Base-by-base conservation (phyloP, 2,888 invertebrate species). In the Liposcelis brunnea region DNA sequence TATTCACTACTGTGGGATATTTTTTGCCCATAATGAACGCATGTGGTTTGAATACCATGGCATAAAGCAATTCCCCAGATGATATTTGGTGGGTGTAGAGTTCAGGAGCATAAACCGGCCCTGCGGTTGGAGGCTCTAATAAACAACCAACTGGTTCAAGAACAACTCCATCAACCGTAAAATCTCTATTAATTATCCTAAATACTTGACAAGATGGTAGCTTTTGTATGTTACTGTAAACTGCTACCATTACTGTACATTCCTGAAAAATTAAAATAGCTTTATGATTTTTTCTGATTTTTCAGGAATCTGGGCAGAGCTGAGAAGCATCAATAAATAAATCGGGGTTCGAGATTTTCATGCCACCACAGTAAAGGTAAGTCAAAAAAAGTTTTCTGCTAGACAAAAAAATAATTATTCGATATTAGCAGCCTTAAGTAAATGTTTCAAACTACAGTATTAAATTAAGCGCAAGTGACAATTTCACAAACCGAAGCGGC, bases 1-100 rank as follows among this genome's bases (percentile, higher is more conserved):
- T 89, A 64, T 93, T 91, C 43, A 97, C 72, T 49, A 98, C 81
- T 12, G 93, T 91, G 1, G 98, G 95, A 67, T 91, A 90, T 49
- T 80, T 76, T 11, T 65, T 62, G 6, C 73, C 74, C 1, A 68
- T 66, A 49, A 62, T 56, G 53, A 61, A 62, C 59, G 75, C 73
- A 57, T 78, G 77, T 2, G 86, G 87, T 56, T 85, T 82, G 67
- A 91, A 93, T 51, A 93, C 78, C 77, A 94, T 84, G 38, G 93
- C 90, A 55, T 83, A 80, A 47, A 86, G 65, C 12, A 72, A 69
- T 54, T 80, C 77, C 5, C 81, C 84, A 6, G 76, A 74, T 46
- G 69, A 66, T 53, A 81, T 71, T 56, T 74, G 71, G 52, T 77
- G 79, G 15, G 73, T 72, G 58, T 78, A 81, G 51, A 85, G 68